Evolutionary conservation across 2,113 vertebrate species (phyloP), one percentile per base, ranked within the genome.

Genomic region (Hypanus sabinus): DNA sequence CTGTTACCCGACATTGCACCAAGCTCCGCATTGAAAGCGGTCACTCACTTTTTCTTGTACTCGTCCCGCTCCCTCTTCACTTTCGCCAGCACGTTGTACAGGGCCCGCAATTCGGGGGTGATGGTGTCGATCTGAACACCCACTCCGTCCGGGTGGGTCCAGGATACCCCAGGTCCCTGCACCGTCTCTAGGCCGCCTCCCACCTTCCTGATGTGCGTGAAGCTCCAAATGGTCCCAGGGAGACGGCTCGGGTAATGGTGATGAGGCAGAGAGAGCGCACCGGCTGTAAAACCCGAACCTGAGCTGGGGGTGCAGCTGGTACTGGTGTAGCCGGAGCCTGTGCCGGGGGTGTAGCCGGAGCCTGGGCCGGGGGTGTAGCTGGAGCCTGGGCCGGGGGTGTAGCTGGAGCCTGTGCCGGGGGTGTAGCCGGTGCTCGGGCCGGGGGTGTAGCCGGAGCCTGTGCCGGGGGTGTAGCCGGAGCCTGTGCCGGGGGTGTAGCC

Each of bases 61-160:
- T 99, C 98, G 77, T 99, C 99, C 60, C 98, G 96, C 95, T 99
- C 99, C 94, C 99, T 95, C 96, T 99, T 99, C 95, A 99, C 98
- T 96, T 99, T 99, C 95, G 97, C 98, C 97, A 99, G 96, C 85
- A 99, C 99, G 94, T 99, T 99, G 95, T 99, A 99, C 70, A 99
- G 98, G 0, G 99, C 99, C n/a, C 98, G 97, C 95, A 99, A 99
- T 96, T 99, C 99, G 0, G 99, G 99, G 33, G 98, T 99, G 96
- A 99, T 99, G 96, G 99, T 99, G 96, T 99, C 99, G 73, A 99
- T 99, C 97, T 99, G 99, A 94, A 99, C 98, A 3, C 99, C 98
- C 6, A 99, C 98, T 8, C 99, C 99, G 70, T 99, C 99, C 1
- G 98, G 98, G 94, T 99, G 98, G 36, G 97, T 95, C 99, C 98